Evolutionary conservation across 64 coral and sea anemone species (phyloP), one percentile per base, ranked within the genome.

Genomic region (Catalaphyllia jardinei): DNA sequence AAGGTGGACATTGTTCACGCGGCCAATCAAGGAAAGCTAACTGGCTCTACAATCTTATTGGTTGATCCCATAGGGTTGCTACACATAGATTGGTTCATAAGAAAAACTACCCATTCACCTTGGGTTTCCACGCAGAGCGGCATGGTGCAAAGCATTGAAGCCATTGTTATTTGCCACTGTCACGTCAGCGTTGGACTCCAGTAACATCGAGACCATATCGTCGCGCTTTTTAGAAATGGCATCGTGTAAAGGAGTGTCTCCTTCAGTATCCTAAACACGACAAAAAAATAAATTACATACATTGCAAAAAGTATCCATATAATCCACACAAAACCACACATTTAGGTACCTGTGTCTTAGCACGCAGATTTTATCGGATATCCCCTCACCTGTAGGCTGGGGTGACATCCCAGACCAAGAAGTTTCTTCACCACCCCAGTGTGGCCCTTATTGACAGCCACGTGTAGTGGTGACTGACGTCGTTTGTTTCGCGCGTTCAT

Each of bases 361-460:
- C 38, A 39, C 38, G 2, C 42, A 46, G 42, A 46, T 46, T 46
- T 46, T 4, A 6, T n/a, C n/a, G n/a, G n/a, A n/a, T n/a, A n/a
- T 33, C 20, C 11, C 51, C 52, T 77, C 38, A 93, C 93, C 91
- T 99, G 97, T 80, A 99, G 62, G 73, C 97, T 99, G 10, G 97
- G 90, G 77, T 99, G 97, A 74, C 93, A 92, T 4, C 79, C 79
- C 22, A 99, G 73, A 51, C 90, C 76, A 64, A 99, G 57, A 60
- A 99, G 73, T 29, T 85, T 87, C 38, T 95, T 99, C 1, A 95
- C 92, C n/a, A 95, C 97, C 22, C 87, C 77, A 29, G 89, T 95
- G 42, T 99, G 97, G 16, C 97, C 94, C 80, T 99, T 99, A 88
- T 95, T 99, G 14, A 99, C 97, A 16, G 93, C 97, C 29, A 99